Base-by-base conservation (phyloP, 2,113 vertebrate genomes). In the Symphodus melops region DNA sequence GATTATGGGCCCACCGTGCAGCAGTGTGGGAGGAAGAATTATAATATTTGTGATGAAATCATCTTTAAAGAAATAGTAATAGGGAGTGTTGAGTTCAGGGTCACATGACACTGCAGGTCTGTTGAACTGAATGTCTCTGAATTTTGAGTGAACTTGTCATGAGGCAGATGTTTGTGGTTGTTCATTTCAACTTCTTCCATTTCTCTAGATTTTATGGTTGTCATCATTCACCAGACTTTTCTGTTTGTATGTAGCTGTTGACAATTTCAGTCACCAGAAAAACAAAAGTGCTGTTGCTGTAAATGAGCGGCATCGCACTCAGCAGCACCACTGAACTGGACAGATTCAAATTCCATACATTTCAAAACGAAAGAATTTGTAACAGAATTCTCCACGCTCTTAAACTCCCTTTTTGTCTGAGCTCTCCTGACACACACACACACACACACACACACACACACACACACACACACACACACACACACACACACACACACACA, bases 261-360 rank as follows among this genome's bases (percentile, higher is more conserved):
- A 75, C 39, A 36, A 72, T 75, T 80, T 58, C 67, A 77, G 71
- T 54, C 57, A 48, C 68, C 17, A 53, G 41, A 5, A 25, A 14
- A 61, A 49, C 67, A 74, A 41, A 41, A 41, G 11, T 60, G 2
- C 33, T 21, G 37, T 52, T 44, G 58, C 52, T 68, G 63, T 37
- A 55, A 44, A 39, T 48, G 59, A 58, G 72, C 39, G 33, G 39
- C 44, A 9, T 75, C 70, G 25, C 60, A 57, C 62, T 71, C 23
- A 64, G 48, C 3, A 39, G 23, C 37, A 8, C 19, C 19, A 2
- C 2, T n/a, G n/a, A 8, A 57, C 65, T 8, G 46, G 36, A 51
- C 54, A 0, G 12, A 53, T 63, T 77, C 63, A 46, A 73, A 79
- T 76, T 70, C 71, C 62, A 12, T 25, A 48, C 37, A 37, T 73